Percentiles rank a stretch among this genome's conserved stretches.
These are phyloP conservation scores for Trinorchestia longiramus DNA, from an alignment of 1,140 invertebrate species.

Conservation along the genomic window DNA sequence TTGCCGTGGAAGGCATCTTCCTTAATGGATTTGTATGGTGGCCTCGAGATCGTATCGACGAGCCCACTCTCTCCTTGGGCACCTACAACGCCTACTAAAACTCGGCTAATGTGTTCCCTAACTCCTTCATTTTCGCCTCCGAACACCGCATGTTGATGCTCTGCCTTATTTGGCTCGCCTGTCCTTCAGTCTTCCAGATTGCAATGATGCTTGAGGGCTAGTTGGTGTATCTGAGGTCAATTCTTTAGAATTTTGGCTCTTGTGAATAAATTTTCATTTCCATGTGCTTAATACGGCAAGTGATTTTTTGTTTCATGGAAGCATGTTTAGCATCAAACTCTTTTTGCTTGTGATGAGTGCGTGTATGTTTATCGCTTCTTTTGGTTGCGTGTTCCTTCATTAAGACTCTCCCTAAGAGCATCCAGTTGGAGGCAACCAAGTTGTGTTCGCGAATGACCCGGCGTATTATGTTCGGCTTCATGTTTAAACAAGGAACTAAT, in stretches of 20 bases:
- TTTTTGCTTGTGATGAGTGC: neutral
- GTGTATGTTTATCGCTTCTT: neutral
- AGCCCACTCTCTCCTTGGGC: conserved; percentile 9
- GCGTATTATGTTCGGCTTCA: neutral
- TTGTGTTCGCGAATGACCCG: neutral
- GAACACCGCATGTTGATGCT: neutral
- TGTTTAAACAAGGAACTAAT: neutral
- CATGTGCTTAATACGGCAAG: neutral
- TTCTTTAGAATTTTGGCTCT: neutral
- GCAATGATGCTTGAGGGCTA: neutral
- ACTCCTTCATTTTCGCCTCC: conserved; percentile 6
- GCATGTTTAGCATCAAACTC: neutral
- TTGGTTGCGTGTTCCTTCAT: neutral
- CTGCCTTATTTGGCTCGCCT: neutral
- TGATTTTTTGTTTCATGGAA: too few species aligned
- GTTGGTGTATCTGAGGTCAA: neutral
- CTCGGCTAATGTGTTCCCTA: conserved; percentile 6
- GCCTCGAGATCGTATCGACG: conserved; percentile 21
- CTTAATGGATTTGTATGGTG: conserved; percentile 52
- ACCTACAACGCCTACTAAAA: neutral
- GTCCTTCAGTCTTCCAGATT: neutral
- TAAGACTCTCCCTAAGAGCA: neutral
- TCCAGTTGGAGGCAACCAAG: neutral
- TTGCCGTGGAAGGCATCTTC: conserved; percentile 50
- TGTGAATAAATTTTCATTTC: neutral